Evolutionary conservation across 2,888 invertebrate species (phyloP).

Genomic region (Tetranychus piercei): DNA sequence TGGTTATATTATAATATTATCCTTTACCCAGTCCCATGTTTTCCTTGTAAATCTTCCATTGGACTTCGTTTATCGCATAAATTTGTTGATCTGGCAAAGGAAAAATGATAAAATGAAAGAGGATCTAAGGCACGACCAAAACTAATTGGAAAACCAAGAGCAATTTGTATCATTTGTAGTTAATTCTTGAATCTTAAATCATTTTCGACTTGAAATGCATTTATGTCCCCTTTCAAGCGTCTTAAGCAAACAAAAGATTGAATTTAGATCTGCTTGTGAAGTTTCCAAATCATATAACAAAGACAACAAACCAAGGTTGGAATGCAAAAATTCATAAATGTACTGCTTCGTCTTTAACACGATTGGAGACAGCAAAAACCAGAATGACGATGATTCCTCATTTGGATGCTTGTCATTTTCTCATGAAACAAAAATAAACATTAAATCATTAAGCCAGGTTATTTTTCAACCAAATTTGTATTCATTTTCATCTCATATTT

Average conservation of each 20-base stretch:
- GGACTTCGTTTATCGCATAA: not conserved
- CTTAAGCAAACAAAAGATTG: not conserved
- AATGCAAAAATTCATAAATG: not conserved
- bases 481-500: constrained; percentile 7
- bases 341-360: not conserved
- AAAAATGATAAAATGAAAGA: not conserved
- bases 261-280: not conserved
- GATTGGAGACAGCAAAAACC: not conserved
- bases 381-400: not conserved
- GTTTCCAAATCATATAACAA: not conserved
- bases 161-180: not conserved
- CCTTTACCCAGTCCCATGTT: not conserved
- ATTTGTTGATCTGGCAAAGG: not conserved
- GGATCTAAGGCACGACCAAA: not conserved
- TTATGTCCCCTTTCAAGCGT: not conserved
- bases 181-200: not conserved
- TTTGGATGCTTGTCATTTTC: not conserved
- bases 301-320: not conserved
- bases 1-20: not conserved
- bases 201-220: not conserved
- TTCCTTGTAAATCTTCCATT: not conserved
- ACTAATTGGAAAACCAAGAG: constrained; percentile 1
- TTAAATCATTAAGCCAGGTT: not conserved
- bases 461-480: too few species aligned
- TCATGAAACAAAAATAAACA: not conserved